Conservation (phyloP, 2,888 invertebrate species). For the Blastobasis adustella region DNA sequence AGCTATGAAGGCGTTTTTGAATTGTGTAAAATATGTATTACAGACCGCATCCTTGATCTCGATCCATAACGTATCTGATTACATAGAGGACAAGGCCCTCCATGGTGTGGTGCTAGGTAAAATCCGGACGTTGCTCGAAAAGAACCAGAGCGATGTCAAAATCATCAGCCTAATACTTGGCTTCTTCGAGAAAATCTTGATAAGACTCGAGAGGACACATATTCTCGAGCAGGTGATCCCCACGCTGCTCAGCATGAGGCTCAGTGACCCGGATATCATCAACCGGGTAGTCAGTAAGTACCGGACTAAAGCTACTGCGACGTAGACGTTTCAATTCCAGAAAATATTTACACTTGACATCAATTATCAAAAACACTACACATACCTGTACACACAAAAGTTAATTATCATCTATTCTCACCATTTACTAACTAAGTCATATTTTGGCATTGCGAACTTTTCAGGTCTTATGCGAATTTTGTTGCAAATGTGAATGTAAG, state of each 20-base stretch:
- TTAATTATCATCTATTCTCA: too few species aligned
- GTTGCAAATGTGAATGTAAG: background rate
- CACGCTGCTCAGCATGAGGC: conserved; percentile 87
- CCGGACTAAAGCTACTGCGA: too few species aligned
- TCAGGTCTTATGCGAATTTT: background rate
- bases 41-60: conserved; percentile 93
- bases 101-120: conserved; percentile 87
- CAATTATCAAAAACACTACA: too few species aligned
- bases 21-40: conserved; percentile 14
- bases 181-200: conserved; percentile 87
- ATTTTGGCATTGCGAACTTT: too few species aligned
- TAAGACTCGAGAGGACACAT: conserved; percentile 88
- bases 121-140: conserved; percentile 86
- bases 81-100: conserved; percentile 87
- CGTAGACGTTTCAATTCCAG: too few species aligned
- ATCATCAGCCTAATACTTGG: conserved; percentile 86
- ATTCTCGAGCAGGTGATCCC: conserved; percentile 94
- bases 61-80: conserved; percentile 88
- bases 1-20: too few species aligned
- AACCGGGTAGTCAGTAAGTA: conserved; percentile 95
- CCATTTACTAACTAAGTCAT: too few species aligned
- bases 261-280: conserved; percentile 92
- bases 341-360: too few species aligned
- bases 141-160: conserved; percentile 85
- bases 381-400: too few species aligned